These are phyloP conservation scores for Anguilla megastoma DNA, from an alignment of 2,797 vertebrate genomes.

Conservation along the genomic window DNA sequence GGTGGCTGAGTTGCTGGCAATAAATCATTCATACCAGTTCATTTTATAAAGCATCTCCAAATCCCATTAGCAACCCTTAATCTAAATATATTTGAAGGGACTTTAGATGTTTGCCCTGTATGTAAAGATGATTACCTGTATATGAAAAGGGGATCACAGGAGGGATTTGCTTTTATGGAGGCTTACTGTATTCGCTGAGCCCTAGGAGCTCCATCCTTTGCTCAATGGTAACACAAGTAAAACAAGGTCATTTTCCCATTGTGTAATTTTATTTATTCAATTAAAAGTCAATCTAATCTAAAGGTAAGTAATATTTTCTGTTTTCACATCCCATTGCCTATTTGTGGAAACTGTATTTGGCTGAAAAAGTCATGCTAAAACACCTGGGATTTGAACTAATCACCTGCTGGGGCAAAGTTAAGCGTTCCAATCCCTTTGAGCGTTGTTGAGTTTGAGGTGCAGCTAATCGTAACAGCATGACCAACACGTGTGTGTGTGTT, in stretches of 20 bases:
- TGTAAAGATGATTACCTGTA: slow-evolving; percentile 45
- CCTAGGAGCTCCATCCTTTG: neutral
- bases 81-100: slow-evolving; percentile 47
- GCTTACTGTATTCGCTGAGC: slow-evolving; percentile 8
- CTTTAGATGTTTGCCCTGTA: slow-evolving; percentile 50
- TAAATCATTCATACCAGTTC: slow-evolving; percentile 65
- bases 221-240: neutral
- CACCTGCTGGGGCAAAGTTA: neutral
- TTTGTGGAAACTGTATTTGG: neutral
- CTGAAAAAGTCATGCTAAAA: neutral
- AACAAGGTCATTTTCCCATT: neutral
- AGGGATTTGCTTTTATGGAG: slow-evolving; percentile 16
- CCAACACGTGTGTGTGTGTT: neutral
- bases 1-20: slow-evolving; percentile 59
- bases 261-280: neutral
- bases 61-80: slow-evolving; percentile 48
- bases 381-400: neutral
- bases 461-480: neutral
- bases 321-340: neutral
- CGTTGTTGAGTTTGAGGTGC: neutral
- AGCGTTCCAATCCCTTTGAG: neutral
- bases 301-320: neutral
- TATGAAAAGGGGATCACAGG: neutral
- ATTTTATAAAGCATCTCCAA: slow-evolving; percentile 51
- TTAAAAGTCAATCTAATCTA: neutral